phyloP scores from a whole-genome alignment of 2,113 vertebrate genomes.

The Dascyllus trimaculatus region DNA sequence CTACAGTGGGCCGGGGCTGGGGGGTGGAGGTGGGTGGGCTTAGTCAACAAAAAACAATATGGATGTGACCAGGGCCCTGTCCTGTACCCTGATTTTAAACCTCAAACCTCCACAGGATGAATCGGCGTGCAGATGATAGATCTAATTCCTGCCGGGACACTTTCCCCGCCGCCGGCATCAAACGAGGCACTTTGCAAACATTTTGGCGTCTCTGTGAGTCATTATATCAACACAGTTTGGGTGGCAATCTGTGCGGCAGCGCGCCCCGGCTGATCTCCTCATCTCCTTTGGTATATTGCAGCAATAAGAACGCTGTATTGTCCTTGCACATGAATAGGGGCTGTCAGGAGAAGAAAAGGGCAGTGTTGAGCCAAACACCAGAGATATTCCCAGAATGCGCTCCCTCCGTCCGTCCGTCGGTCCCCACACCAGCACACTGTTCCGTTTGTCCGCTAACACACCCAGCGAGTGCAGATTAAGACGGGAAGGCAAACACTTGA shows the following conservation, averaged over 20 bases:
- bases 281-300: constrained; percentile 60
- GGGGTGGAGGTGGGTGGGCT: neutral
- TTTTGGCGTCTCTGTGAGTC: constrained; percentile 42
- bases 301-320: constrained; percentile 81
- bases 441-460: constrained; percentile 59
- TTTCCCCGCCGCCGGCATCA: constrained; percentile 46
- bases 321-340: constrained; percentile 81
- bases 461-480: constrained; percentile 34
- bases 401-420: constrained; percentile 60
- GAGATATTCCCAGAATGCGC: constrained; percentile 85
- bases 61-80: too few relatives aligned
- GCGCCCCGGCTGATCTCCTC: constrained; percentile 43
- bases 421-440: constrained; percentile 81
- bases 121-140: constrained; percentile 29
- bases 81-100: too few relatives aligned
- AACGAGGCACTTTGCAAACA: constrained; percentile 47
- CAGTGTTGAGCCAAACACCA: constrained; percentile 82
- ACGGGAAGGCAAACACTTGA: constrained; percentile 20
- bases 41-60: neutral
- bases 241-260: constrained; percentile 33
- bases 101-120: neutral
- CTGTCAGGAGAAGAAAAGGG: constrained; percentile 85
- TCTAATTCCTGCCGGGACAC: constrained; percentile 18
- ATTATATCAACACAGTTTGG: constrained; percentile 60
- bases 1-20: neutral